Conservation (phyloP, 2,888 invertebrate genomes). For the Tiphia femorata region DNA sequence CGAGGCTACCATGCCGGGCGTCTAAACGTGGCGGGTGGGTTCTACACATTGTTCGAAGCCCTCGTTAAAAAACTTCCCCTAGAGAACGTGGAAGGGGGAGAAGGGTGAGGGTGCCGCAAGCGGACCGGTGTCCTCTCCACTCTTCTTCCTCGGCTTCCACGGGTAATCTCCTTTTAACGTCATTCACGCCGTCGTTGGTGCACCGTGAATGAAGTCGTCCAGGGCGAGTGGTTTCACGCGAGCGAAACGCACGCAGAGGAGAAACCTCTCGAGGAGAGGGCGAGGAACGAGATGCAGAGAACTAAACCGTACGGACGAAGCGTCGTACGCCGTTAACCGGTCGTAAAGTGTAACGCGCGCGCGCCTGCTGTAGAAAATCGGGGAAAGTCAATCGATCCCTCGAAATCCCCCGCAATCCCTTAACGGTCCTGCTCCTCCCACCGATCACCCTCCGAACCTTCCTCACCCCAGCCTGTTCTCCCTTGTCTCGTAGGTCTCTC, state of each 20-base stretch:
- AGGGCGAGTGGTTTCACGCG: neutral
- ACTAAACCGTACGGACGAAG: neutral
- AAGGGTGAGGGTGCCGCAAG: too few species aligned
- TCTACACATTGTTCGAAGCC: too few species aligned
- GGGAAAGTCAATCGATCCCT: slow-evolving; percentile 1
- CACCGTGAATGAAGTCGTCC: neutral
- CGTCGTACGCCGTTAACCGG: neutral
- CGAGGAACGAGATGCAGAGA: neutral
- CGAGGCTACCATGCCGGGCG: too few species aligned
- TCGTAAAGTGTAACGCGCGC: neutral
- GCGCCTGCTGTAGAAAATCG: neutral
- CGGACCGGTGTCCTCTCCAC: too few species aligned
- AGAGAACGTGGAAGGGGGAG: too few species aligned
- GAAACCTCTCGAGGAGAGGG: neutral
- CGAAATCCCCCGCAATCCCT: neutral
- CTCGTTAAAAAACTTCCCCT: too few species aligned
- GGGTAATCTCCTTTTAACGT: neutral
- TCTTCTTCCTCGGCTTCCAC: too few species aligned
- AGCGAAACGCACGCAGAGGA: too few species aligned
- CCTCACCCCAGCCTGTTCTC: too few species aligned
- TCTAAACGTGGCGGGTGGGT: too few species aligned
- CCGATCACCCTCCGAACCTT: neutral
- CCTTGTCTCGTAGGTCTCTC: too few species aligned
- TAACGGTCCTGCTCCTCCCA: neutral
- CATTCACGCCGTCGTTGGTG: neutral